Conservation (phyloP, 1,140 invertebrate genomes). For the Laupala kohalensis region DNA sequence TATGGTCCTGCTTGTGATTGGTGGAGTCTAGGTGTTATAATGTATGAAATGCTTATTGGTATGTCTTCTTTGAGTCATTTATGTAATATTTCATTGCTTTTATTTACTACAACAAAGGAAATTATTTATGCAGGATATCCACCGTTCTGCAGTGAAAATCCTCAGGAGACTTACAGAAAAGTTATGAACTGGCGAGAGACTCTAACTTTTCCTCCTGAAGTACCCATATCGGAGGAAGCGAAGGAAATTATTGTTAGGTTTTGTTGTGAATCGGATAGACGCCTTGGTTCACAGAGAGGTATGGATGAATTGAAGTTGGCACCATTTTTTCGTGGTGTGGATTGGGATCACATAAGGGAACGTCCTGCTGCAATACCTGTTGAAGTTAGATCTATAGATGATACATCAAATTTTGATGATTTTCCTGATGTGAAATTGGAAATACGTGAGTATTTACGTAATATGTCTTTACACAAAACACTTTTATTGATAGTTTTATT, state of each 20-base stretch:
- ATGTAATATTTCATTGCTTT: not conserved
- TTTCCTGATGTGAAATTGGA: slow-evolving; percentile 98
- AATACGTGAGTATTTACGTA: slow-evolving; percentile 67
- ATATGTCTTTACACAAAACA: not conserved
- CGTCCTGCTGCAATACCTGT: slow-evolving; percentile 94
- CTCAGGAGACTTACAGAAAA: slow-evolving; percentile 98
- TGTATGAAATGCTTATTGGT: slow-evolving; percentile 99
- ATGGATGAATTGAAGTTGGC: slow-evolving; percentile 77
- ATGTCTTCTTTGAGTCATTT: slow-evolving; percentile 17
- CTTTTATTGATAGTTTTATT: not conserved
- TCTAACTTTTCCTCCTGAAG: slow-evolving; percentile 94
- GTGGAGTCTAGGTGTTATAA: slow-evolving; percentile 99
- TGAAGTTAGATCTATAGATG: slow-evolving; percentile 85
- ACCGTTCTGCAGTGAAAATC: slow-evolving; percentile 98
- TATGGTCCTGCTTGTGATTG: slow-evolving; percentile 96
- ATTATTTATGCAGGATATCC: slow-evolving; percentile 63
- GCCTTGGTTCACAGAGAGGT: slow-evolving; percentile 78
- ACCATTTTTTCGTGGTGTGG: slow-evolving; percentile 81
- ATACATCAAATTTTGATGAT: slow-evolving; percentile 99
- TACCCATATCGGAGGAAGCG: slow-evolving; percentile 92
- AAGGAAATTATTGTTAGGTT: slow-evolving; percentile 77
- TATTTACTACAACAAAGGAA: not conserved
- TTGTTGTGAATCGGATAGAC: slow-evolving; percentile 87
- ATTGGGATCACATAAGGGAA: slow-evolving; percentile 94
- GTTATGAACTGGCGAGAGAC: slow-evolving; percentile 99